These are phyloP conservation scores for Epinotia ramella DNA, from an alignment of 2,888 invertebrate species.

Conservation along the genomic window DNA sequence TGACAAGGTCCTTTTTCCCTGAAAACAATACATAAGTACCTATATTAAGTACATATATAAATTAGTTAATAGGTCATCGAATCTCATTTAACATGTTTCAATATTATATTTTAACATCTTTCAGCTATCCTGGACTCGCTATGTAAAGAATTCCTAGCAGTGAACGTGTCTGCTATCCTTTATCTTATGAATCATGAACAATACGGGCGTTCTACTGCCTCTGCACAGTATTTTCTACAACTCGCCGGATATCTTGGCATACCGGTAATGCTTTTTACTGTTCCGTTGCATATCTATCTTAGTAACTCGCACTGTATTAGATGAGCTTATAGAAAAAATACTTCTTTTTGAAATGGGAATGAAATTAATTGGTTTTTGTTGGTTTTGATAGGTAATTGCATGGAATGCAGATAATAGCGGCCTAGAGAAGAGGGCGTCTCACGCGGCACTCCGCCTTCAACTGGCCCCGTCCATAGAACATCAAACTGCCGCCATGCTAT, in stretches of 20 bases:
- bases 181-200: slow-evolving; percentile 98
- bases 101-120: slow-evolving; percentile 62
- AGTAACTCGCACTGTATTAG: slow-evolving; percentile 41
- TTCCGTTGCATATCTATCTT: slow-evolving; percentile 50
- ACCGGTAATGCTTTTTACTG: slow-evolving; percentile 86
- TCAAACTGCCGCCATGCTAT: slow-evolving; percentile 98
- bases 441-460: slow-evolving; percentile 95
- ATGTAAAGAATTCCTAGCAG: slow-evolving; percentile 94
- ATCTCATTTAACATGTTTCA: slow-evolving; percentile 32
- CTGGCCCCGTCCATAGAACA: slow-evolving; percentile 98
- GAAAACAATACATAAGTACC: not conserved
- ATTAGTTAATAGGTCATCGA: slow-evolving; percentile 3
- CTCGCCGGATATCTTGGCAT: slow-evolving; percentile 97
- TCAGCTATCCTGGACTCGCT: slow-evolving; percentile 95
- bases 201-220: slow-evolving; percentile 96
- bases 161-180: slow-evolving; percentile 96
- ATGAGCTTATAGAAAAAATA: slow-evolving; percentile 3
- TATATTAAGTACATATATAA: not conserved
- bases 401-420: slow-evolving; percentile 99
- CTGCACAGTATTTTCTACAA: slow-evolving; percentile 97
- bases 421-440: slow-evolving; percentile 91
- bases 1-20: not conserved
- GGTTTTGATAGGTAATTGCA: slow-evolving; percentile 88
- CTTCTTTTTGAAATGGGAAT: not conserved
- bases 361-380: slow-evolving; percentile 9